Percentiles rank a stretch among this genome's conserved stretches.
Conservation (phyloP, 1,140 invertebrate species). For the Chironomus striatipennis region DNA sequence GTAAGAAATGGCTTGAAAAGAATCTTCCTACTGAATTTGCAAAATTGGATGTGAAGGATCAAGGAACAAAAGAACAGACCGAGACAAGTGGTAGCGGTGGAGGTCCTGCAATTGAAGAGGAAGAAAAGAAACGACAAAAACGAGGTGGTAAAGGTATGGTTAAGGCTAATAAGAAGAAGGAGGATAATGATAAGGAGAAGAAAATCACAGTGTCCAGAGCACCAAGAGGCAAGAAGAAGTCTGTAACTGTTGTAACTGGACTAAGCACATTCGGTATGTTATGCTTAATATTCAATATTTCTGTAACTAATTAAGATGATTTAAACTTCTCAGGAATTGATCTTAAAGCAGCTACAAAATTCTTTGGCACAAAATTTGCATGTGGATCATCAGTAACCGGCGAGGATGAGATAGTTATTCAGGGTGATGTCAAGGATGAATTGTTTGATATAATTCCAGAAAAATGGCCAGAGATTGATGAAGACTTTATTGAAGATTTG, state of each 20-base stretch:
- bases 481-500: conserved; percentile 60
- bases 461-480: conserved; percentile 73
- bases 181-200: conserved; percentile 69
- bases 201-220: conserved; percentile 84
- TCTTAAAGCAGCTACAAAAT: conserved; percentile 95
- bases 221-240: conserved; percentile 97
- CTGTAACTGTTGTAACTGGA: conserved; percentile 84
- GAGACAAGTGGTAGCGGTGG: conserved; percentile 48
- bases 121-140: conserved; percentile 86
- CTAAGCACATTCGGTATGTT: conserved; percentile 77
- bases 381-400: conserved; percentile 98
- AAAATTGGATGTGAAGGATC: conserved; percentile 61
- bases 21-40: conserved; percentile 90
- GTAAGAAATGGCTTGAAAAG: conserved; percentile 92
- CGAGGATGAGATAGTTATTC: conserved; percentile 98
- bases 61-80: conserved; percentile 35
- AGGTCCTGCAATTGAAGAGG: conserved; percentile 61
- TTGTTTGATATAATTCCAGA: conserved; percentile 95
- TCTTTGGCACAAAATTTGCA: conserved; percentile 95
- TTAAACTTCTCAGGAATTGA: conserved; percentile 75
- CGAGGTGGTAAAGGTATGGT: conserved; percentile 82
- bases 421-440: conserved; percentile 97
- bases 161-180: conserved; percentile 81
- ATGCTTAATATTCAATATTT: background rate
- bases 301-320: background rate